Evolutionary conservation across 2,113 vertebrate genomes (phyloP).

Genomic region (Odontophorus gujanensis): DNA sequence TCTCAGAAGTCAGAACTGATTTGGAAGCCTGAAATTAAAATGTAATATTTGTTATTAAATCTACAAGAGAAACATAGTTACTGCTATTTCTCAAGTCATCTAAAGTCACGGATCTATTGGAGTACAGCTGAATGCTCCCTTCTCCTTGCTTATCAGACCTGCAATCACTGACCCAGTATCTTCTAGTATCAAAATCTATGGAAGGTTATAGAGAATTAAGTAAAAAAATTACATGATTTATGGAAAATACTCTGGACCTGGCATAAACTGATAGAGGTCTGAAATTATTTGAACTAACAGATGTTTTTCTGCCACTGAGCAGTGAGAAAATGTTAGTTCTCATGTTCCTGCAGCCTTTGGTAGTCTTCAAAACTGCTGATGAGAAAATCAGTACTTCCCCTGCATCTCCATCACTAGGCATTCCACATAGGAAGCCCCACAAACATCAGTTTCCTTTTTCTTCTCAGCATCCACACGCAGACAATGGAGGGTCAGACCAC

Average conservation of each 20-base stretch:
- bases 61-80: neutral
- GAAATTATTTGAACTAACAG: neutral
- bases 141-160: neutral
- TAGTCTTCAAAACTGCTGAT: neutral
- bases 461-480: neutral
- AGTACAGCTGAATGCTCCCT: neutral
- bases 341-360: neutral
- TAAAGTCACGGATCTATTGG: neutral
- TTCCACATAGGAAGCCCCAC: neutral
- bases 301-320: neutral
- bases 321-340: neutral
- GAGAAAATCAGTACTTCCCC: neutral
- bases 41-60: neutral
- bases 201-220: neutral
- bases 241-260: neutral
- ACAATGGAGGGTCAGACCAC: neutral
- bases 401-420: neutral
- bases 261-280: neutral
- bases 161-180: neutral
- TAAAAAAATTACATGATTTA: neutral
- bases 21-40: constrained; percentile 74
- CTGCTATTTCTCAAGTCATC: neutral
- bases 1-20: constrained; percentile 35
- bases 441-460: neutral
- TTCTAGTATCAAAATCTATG: neutral